Evolutionary conservation across 2,113 vertebrate species (phyloP).

Genomic region (Dicerorhinus sumatrensis): DNA sequence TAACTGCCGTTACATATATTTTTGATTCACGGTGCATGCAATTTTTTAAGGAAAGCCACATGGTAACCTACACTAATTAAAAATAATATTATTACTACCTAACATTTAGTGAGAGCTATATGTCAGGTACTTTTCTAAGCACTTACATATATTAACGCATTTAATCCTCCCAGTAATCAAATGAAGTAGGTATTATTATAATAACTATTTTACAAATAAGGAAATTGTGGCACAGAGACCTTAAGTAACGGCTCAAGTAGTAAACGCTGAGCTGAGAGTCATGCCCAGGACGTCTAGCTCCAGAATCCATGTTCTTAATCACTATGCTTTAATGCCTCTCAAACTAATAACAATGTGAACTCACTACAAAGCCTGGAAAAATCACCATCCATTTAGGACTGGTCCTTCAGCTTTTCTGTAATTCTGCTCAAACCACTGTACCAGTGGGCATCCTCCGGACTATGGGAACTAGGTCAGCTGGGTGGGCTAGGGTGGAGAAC

Average conservation of each 20-base stretch:
- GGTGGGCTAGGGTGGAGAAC: neutral
- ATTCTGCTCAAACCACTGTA: neutral
- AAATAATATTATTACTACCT: neutral
- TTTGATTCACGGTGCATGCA: neutral
- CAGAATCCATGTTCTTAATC: neutral
- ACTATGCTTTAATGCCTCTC: neutral
- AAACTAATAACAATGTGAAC: neutral
- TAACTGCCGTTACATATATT: neutral
- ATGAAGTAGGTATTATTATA: neutral
- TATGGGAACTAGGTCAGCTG: neutral
- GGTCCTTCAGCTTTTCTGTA: neutral
- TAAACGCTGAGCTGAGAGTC: neutral
- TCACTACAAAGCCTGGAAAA: neutral
- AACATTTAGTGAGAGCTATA: neutral
- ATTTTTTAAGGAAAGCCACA: constrained; percentile 28
- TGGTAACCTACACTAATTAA: neutral
- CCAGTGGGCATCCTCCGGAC: neutral
- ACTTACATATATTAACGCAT: neutral
- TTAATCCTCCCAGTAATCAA: constrained; percentile 28
- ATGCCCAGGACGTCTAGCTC: neutral
- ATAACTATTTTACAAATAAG: neutral
- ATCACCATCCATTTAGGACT: neutral
- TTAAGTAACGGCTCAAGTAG: neutral
- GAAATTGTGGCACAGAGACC: neutral
- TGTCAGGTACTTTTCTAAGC: constrained; percentile 6